These are phyloP conservation scores for Philereme vetulata DNA, from an alignment of 2,888 invertebrate genomes.

Conservation along the genomic window DNA sequence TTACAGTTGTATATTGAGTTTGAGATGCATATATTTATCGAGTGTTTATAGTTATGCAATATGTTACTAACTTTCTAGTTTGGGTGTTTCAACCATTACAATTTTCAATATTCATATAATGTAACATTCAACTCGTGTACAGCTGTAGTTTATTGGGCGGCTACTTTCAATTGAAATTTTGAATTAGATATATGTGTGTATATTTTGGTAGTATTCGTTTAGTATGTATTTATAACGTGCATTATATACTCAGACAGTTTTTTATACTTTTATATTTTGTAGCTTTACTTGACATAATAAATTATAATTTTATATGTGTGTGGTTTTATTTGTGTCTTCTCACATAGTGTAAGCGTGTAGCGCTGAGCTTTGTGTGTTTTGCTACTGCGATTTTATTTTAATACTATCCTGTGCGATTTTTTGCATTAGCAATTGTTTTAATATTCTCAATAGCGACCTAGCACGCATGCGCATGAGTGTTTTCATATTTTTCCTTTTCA, in stretches of 20 bases:
- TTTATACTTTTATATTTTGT: constrained; percentile 67
- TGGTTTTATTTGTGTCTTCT: constrained; percentile 52
- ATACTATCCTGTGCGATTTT: background rate
- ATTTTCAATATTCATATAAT: background rate
- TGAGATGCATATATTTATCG: no score
- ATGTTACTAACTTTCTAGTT: background rate
- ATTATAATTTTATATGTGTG: constrained; percentile 72
- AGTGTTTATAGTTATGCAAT: no score
- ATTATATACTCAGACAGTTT: constrained; percentile 72
- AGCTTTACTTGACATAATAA: constrained; percentile 74
- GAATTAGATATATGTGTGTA: constrained; percentile 12
- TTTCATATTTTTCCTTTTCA: no score
- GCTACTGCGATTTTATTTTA: constrained; percentile 9
- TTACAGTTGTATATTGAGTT: constrained; percentile 14
- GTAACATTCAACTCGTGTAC: constrained; percentile 3
- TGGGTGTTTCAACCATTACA: constrained; percentile 11
- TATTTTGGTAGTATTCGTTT: constrained; percentile 19
- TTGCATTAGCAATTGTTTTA: no score
- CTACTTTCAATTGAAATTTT: background rate
- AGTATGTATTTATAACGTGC: constrained; percentile 46
- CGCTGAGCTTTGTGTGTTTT: background rate
- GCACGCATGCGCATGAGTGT: no score
- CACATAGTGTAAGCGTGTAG: background rate
- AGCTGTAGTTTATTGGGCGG: constrained; percentile 22
- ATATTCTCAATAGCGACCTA: no score